Evolutionary conservation across 1,140 invertebrate species (phyloP), one percentile per base, ranked within the genome.

Genomic region (Anthonomus grandis): DNA sequence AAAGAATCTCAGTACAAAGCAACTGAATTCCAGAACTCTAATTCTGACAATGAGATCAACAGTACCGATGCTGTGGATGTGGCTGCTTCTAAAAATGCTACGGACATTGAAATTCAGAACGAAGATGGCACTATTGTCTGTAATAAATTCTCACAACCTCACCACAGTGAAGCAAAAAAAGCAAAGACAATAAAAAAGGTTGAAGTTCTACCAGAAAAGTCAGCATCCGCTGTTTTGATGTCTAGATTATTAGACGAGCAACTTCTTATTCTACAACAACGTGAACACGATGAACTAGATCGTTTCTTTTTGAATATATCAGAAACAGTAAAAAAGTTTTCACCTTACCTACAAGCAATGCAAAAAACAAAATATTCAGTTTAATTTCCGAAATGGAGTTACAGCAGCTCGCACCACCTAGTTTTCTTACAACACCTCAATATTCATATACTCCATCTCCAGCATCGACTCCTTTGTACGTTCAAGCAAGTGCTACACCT

Each of bases 361-460:
- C 19, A 51, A 51, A 51, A 18, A 51, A 51, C 36, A 51, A 51
- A 21, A 39, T 39, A 38, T 51, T 51, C 15, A 12, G 4, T 39
- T 17, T 51, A 22, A 37, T 51, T 51, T 51, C 48, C 2, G 48
- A 51, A 51, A 51, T 51, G 34, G 48, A 51, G 15, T 39, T 51
- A 51, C 48, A 51, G 34, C 34, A 51, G 4, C 48, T 51, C 15
- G 48, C 48, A 51, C 48, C 48, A 39, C 48, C 48, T 39, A 39
- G 12, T 13, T 34, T 19, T 18, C 10, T 19, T 34, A 36, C 47
- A 15, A 42, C 39, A 18, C 17, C 39, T 18, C 17, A 5, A 15
- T 42, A 37, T 39, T 3, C 48, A 4, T 38, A 51, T 17, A 39
- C 48, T 17, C 21, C 48, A 51, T 51, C 48, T 39, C 36, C 48